Percentiles rank a stretch among this genome's conserved stretches.
Conservation (phyloP, 2,113 vertebrate species). For the Hyperoodon ampullatus region DNA sequence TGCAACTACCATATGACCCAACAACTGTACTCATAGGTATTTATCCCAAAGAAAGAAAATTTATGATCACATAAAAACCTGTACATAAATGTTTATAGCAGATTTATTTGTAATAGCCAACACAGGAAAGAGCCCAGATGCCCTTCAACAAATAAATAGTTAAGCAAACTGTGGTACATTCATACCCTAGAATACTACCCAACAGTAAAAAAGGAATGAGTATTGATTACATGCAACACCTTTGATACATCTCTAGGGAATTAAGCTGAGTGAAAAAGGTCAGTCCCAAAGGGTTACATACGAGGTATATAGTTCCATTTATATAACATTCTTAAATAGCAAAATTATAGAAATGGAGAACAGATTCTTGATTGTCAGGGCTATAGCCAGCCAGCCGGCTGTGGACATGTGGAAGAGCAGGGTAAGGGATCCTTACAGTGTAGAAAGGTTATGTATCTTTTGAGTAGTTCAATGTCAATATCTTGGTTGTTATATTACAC, state of each 20-base stretch:
- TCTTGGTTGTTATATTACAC: background rate
- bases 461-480: background rate
- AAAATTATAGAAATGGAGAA: background rate
- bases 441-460: background rate
- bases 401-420: background rate
- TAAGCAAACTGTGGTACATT: background rate
- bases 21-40: background rate
- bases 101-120: background rate
- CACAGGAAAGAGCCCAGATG: background rate
- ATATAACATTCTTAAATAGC: background rate
- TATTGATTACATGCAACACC: background rate
- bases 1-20: background rate
- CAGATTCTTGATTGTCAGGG: background rate
- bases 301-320: background rate
- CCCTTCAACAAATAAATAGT: background rate
- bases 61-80: background rate
- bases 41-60: background rate
- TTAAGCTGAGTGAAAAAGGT: background rate
- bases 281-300: background rate
- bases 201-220: background rate
- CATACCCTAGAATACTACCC: background rate
- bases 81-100: background rate
- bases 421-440: background rate
- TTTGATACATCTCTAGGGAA: background rate
- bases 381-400: background rate